A percentile compares a stretch with the other conserved stretches of the same genome.
Conservation (phyloP, 2,888 invertebrate genomes). For the Drosophila neonasuta region DNA sequence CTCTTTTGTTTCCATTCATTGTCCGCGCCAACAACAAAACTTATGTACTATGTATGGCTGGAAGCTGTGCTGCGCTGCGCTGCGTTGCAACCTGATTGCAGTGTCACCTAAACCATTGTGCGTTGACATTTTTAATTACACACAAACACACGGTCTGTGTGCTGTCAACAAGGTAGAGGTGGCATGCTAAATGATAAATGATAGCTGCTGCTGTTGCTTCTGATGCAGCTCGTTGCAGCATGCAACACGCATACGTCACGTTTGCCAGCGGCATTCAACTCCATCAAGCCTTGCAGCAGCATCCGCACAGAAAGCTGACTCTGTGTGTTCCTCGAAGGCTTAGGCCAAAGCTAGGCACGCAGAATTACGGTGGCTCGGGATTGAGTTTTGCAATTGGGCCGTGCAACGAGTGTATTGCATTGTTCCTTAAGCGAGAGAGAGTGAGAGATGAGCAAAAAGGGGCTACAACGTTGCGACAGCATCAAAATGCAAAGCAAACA, state of each 20-base stretch:
- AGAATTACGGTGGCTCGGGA: constrained; percentile 50
- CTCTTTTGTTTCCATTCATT: constrained; percentile 41
- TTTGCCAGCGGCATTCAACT: constrained; percentile 38
- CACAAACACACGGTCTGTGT: constrained; percentile 38
- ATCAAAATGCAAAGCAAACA: constrained; percentile 75
- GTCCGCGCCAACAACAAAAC: constrained; percentile 16
- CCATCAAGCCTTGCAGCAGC: constrained; percentile 33
- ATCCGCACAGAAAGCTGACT: constrained; percentile 16
- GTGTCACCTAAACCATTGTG: constrained; percentile 69
- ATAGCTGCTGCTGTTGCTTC: constrained; percentile 46
- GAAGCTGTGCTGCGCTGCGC: not conserved
- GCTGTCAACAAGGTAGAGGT: constrained; percentile 14
- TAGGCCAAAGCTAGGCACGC: constrained; percentile 59
- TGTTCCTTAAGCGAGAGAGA: not conserved
- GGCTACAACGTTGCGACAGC: constrained; percentile 19
- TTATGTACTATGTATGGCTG: constrained; percentile 29
- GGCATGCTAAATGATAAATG: constrained; percentile 69
- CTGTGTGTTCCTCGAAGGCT: constrained; percentile 51
- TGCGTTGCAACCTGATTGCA: constrained; percentile 63
- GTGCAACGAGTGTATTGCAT: not conserved
- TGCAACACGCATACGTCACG: constrained; percentile 47
- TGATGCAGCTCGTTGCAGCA: constrained; percentile 26
- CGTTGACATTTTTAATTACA: constrained; percentile 76
- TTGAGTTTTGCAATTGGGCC: constrained; percentile 31
- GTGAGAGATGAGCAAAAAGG: too few relatives aligned